These are phyloP conservation scores for Chionodraco myersi DNA, from an alignment of 2,113 vertebrate genomes.

Conservation along the genomic window DNA sequence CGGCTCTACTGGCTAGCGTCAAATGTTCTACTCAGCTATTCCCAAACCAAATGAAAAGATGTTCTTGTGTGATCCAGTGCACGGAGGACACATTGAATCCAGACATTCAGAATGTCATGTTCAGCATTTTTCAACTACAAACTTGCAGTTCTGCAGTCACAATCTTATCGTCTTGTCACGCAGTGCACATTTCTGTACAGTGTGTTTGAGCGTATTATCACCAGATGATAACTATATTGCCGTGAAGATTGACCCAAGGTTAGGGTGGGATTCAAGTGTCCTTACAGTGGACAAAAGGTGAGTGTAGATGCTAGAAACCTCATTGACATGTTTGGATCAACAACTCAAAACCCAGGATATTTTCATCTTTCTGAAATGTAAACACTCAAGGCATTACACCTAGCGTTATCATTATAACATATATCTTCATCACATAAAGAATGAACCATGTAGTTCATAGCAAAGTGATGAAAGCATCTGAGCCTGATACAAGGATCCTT, in stretches of 20 bases:
- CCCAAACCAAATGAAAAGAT: conserved; percentile 6
- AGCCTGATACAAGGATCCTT: conserved; percentile 1
- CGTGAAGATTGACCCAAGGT: not conserved
- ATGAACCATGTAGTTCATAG: not conserved
- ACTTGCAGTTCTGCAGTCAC: not conserved
- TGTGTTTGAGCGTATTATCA: not conserved
- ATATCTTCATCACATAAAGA: not conserved
- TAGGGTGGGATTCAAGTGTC: not conserved
- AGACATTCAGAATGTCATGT: conserved; percentile 1
- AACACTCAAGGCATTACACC: not conserved
- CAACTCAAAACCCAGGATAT: not conserved
- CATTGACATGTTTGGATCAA: not conserved
- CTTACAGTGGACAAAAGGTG: not conserved
- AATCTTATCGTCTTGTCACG: conserved; percentile 7
- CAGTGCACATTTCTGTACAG: not conserved
- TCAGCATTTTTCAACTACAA: not conserved
- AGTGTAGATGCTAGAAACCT: not conserved
- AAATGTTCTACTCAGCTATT: conserved; percentile 10
- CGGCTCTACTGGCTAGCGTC: not conserved
- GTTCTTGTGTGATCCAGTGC: not conserved
- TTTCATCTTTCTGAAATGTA: not conserved
- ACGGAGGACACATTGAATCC: conserved; percentile 10
- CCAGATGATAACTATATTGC: not conserved
- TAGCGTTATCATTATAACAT: not conserved
- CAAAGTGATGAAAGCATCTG: not conserved